Evolutionary conservation across 2,113 vertebrate genomes (phyloP).

Genomic region (Saguinus imperator): DNA sequence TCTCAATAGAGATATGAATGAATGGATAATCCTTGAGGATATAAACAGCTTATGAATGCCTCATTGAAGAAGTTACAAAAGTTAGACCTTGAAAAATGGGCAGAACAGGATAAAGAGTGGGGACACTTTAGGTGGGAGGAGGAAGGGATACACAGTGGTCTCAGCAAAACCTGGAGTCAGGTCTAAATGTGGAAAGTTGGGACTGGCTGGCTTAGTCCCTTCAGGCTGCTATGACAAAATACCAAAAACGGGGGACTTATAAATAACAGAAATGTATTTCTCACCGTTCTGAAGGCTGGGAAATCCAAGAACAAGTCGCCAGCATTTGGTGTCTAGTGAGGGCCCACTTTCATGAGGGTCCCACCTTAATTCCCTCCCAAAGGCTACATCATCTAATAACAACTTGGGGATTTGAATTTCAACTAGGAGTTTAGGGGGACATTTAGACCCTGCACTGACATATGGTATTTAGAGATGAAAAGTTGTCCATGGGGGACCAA

Average conservation of each 20-base stretch:
- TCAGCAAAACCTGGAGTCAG: neutral
- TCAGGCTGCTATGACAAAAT: neutral
- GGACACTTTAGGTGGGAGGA: neutral
- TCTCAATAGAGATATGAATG: neutral
- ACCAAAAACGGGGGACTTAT: neutral
- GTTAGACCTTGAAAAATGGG: neutral
- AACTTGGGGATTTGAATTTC: neutral
- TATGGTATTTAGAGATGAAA: neutral
- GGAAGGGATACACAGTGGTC: neutral
- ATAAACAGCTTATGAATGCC: neutral
- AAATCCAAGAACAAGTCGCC: neutral
- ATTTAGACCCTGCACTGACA: neutral
- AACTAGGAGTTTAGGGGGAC: neutral
- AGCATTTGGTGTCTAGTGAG: neutral
- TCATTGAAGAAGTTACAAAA: neutral
- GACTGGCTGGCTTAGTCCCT: neutral
- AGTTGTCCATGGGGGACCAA: neutral
- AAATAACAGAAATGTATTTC: neutral
- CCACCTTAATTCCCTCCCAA: neutral
- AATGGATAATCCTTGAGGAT: neutral
- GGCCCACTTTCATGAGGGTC: neutral
- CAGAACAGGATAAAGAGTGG: neutral
- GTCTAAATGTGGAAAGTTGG: neutral
- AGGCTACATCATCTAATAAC: neutral
- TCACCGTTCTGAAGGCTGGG: neutral